Conservation (phyloP, 2,113 vertebrate genomes). For the Sturnus vulgaris region DNA sequence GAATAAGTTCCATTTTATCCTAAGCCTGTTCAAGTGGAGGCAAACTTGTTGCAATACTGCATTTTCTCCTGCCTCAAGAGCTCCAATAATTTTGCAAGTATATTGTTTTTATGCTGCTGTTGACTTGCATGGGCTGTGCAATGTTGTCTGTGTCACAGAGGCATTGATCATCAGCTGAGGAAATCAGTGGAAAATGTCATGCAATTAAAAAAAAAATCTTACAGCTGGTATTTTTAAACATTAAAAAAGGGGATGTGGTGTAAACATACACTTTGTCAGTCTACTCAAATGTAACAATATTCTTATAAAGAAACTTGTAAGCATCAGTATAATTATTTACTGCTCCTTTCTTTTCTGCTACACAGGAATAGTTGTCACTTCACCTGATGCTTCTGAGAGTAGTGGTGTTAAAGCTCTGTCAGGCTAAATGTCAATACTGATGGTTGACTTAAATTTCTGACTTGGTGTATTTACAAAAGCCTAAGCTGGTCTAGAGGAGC, state of each 20-base stretch:
- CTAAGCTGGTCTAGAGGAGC: background rate
- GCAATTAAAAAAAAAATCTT: accelerated
- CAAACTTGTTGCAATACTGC: background rate
- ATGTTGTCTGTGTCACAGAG: background rate
- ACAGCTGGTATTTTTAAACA: background rate
- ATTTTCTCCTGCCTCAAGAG: background rate
- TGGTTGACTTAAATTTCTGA: background rate
- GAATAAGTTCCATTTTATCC: background rate
- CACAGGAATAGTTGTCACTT: background rate
- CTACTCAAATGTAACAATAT: background rate
- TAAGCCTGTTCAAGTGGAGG: background rate
- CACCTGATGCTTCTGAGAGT: background rate
- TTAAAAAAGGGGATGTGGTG: background rate
- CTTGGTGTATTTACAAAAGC: background rate
- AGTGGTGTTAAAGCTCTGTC: background rate
- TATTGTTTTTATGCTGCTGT: background rate
- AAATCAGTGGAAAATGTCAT: background rate
- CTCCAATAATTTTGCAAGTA: background rate
- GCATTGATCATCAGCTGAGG: background rate
- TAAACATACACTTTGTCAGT: background rate
- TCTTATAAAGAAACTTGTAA: background rate
- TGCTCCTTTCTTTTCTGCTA: background rate
- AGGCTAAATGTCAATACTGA: background rate
- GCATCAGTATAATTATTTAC: background rate
- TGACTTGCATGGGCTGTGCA: background rate